Evolutionary conservation across 2,797 vertebrate genomes (phyloP).

Genomic region (Molossus molossus): DNA sequence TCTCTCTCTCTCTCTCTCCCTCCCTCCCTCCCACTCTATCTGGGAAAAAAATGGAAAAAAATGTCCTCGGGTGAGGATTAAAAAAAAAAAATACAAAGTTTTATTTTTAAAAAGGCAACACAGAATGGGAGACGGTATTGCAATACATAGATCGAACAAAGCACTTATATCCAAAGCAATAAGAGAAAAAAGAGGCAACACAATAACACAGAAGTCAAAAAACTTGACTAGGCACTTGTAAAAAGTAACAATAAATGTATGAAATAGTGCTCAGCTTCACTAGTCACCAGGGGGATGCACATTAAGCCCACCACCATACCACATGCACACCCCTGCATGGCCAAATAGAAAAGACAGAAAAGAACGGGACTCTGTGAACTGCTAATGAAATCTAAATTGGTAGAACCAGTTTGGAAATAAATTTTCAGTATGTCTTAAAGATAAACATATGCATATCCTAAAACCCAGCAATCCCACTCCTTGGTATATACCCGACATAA

Average conservation of each 20-base stretch:
- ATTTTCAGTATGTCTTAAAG: not conserved
- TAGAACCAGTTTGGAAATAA: not conserved
- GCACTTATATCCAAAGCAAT: not conserved
- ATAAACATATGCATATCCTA: not conserved
- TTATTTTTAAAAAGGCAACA: not conserved
- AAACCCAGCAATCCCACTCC: not conserved
- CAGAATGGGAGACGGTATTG: not conserved
- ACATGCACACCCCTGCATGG: not conserved
- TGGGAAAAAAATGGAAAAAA: too few relatives aligned
- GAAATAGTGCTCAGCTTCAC: not conserved
- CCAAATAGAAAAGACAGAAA: not conserved
- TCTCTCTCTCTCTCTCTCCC: too few relatives aligned
- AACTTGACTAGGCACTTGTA: not conserved
- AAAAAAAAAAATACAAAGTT: not conserved
- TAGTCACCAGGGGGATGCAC: slow-evolving; percentile 1
- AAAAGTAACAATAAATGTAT: slow-evolving; percentile 6
- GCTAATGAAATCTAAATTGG: not conserved
- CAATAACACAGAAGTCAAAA: not conserved
- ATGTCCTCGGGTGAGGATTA: too few relatives aligned
- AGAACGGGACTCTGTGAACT: not conserved
- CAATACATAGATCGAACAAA: not conserved
- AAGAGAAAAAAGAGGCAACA: not conserved
- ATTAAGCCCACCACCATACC: not conserved
- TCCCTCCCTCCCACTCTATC: too few relatives aligned
- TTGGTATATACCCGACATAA: not conserved